Evolutionary conservation across 2,113 vertebrate species (phyloP), one percentile per base, ranked within the genome.

Genomic region (Serinus canaria): DNA sequence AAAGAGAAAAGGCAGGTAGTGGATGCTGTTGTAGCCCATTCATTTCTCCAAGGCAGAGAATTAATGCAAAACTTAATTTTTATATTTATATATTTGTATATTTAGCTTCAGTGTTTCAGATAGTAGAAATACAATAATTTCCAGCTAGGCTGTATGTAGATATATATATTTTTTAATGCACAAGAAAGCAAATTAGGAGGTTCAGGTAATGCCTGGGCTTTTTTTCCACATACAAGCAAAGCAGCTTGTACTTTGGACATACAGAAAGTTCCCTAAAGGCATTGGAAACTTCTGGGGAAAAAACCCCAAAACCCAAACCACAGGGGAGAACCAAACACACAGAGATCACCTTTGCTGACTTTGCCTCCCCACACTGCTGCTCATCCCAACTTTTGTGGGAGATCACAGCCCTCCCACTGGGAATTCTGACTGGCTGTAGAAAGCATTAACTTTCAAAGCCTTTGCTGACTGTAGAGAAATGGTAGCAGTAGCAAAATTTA

Each of bases 381-480:
- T 64, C 69, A 27, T 62, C 41, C 10, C 16, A 43, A 25, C 12
- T 67, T 50, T 44, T 20, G 52, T 28, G 50, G 56, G 63, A 43
- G 58, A 41, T 50, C 60, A 31, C 49, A 67, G 28, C 25, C n/a
- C 39, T 78, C 69, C 35, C 8, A 0, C 3, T 60, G 73, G 76
- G 84, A 80, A 67, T 35, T 44, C 53, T 8, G 33, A n/a, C 31
- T 64, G 41, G 31, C 60, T 72, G 33, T 5, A 47, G 68, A 66
- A 84, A 72, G 74, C 80, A 17, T 69, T 75, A 70, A 70, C 64
- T 93, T 96, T 35, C 79, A 81, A 92, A 95, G 81, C 9, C 77
- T 75, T 94, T 91, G 72, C 70, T 67, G 89, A 91, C 63, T 49
- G 30, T 8, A 60, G 39, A 76, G 44, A 70, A 77, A 87, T 8